phyloP scores from a whole-genome alignment of 2,113 vertebrate genomes.

The Hippolais icterina region DNA sequence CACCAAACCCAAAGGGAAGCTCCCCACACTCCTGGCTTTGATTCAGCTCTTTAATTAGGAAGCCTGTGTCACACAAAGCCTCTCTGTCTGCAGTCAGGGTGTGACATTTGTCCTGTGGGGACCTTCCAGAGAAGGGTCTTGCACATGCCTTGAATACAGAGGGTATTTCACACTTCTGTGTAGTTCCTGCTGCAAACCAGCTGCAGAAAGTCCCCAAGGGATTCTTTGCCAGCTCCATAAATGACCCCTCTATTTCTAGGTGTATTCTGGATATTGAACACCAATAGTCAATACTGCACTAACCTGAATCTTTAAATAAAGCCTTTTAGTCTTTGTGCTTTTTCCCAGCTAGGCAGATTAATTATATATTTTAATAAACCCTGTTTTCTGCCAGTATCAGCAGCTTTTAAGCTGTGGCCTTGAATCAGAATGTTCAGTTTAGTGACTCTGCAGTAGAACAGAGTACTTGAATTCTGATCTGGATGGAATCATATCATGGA shows the following conservation, averaged over 20 bases:
- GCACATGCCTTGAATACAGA: not conserved
- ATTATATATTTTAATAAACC: not conserved
- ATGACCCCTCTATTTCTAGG: not conserved
- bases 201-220: not conserved
- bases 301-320: conserved; percentile 10
- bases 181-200: not conserved
- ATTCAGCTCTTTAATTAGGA: not conserved
- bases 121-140: not conserved
- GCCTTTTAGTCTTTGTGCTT: not conserved
- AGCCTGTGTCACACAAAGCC: not conserved
- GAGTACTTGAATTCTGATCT: not conserved
- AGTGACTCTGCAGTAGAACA: not conserved
- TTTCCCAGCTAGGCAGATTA: not conserved
- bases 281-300: not conserved
- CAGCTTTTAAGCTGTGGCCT: not conserved
- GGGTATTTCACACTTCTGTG: not conserved
- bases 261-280: not conserved
- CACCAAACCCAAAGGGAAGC: not conserved
- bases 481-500: not conserved
- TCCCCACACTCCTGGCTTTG: not conserved
- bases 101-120: not conserved
- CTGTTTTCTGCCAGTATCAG: not conserved
- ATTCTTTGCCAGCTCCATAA: not conserved
- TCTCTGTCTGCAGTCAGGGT: not conserved
- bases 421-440: not conserved